A percentile compares a stretch with the other conserved stretches of the same genome.
phyloP scores from a whole-genome alignment of 1,140 invertebrate species.

The Cyclargus thomasi region DNA sequence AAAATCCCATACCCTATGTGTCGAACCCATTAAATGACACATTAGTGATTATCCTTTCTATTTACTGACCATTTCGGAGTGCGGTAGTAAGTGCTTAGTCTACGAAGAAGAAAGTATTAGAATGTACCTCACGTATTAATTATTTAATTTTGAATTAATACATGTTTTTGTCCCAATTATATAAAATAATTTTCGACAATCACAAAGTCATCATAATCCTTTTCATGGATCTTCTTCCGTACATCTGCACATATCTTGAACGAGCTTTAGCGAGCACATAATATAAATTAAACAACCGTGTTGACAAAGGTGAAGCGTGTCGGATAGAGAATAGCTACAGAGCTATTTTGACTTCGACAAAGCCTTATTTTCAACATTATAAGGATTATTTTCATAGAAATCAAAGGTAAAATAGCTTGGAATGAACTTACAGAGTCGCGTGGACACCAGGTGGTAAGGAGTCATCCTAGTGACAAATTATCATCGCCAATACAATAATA shows the following conservation, averaged over 20 bases:
- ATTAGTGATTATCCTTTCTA: too few relatives aligned
- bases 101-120: too few relatives aligned
- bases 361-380: too few relatives aligned
- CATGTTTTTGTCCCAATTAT: neutral
- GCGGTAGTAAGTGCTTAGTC: too few relatives aligned
- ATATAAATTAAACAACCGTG: slow-evolving; percentile 68
- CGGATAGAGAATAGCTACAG: slow-evolving; percentile 32
- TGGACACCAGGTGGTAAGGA: slow-evolving; percentile 52
- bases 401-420: too few relatives aligned
- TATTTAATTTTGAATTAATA: too few relatives aligned
- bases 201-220: neutral
- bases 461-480: slow-evolving; percentile 61
- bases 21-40: too few relatives aligned
- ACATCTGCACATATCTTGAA: slow-evolving; percentile 63
- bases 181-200: neutral
- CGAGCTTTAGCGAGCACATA: slow-evolving; percentile 64
- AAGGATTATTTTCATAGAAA: too few relatives aligned
- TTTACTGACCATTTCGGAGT: too few relatives aligned
- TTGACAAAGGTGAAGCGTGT: slow-evolving; percentile 58
- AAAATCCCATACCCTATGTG: too few relatives aligned
- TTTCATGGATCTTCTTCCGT: neutral
- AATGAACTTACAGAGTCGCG: slow-evolving; percentile 45
- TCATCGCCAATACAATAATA: slow-evolving; percentile 49
- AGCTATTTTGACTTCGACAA: too few relatives aligned
- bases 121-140: too few relatives aligned